A percentile compares a stretch with the other conserved stretches of the same genome.
These are phyloP conservation scores for Aspiorhynchus laticeps DNA, from an alignment of 2,113 vertebrate species.

Conservation along the genomic window DNA sequence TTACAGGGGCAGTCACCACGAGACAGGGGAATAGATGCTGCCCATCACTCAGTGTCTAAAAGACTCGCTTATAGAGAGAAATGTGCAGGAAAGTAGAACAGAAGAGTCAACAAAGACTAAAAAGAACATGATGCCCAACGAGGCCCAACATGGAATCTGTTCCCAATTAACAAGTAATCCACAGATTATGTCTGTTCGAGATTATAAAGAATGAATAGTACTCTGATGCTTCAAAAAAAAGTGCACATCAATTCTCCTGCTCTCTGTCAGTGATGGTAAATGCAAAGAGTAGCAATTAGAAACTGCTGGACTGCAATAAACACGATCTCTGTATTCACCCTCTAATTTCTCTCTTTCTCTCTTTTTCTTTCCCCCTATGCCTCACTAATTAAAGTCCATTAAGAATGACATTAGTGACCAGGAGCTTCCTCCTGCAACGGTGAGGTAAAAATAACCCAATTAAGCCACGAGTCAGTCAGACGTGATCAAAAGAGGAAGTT, in stretches of 20 bases:
- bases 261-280: neutral
- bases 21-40: conserved; percentile 53
- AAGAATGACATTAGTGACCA: conserved; percentile 69
- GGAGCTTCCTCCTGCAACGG: conserved; percentile 61
- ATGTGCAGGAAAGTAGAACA: neutral
- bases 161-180: neutral
- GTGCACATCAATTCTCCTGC: neutral
- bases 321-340: conserved; percentile 41
- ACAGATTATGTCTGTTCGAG: neutral
- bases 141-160: neutral
- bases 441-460: neutral
- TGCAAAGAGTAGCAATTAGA: conserved; percentile 54
- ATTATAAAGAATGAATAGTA: neutral
- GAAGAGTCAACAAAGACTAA: neutral
- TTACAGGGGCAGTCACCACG: conserved; percentile 43
- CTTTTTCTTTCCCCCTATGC: conserved; percentile 56
- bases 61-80: conserved; percentile 9
- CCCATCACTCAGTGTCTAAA: conserved; percentile 45
- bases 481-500: conserved; percentile 45
- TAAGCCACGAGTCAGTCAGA: conserved; percentile 54
- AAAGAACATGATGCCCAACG: neutral
- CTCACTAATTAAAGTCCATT: conserved; percentile 76
- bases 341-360: conserved; percentile 20
- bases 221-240: too few species aligned
- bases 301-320: conserved; percentile 48